These are phyloP conservation scores for Beris morrisii DNA, from an alignment of 2,888 invertebrate genomes.

Conservation along the genomic window DNA sequence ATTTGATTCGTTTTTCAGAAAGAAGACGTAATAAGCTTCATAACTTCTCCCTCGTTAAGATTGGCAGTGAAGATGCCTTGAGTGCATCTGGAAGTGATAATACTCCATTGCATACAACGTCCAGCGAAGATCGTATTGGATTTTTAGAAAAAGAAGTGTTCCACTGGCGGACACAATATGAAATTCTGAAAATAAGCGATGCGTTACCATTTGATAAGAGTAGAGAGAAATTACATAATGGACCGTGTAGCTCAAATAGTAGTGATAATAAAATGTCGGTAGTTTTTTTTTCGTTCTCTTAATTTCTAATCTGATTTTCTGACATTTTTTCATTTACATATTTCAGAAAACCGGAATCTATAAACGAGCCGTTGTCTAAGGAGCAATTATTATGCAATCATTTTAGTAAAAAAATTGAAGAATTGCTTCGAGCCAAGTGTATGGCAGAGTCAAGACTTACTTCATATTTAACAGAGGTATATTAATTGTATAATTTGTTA, in stretches of 20 bases:
- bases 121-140: conserved; percentile 53
- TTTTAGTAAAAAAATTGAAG: conserved; percentile 53
- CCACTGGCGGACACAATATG: conserved; percentile 73
- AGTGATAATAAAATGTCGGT: conserved; percentile 38
- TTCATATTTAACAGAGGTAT: conserved; percentile 55
- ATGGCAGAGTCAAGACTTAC: conserved; percentile 51
- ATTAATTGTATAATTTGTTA: too few species aligned
- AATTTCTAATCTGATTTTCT: neutral
- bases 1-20: neutral
- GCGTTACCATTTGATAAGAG: conserved; percentile 42
- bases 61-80: conserved; percentile 66
- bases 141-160: conserved; percentile 68
- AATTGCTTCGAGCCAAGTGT: conserved; percentile 51
- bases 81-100: conserved; percentile 58
- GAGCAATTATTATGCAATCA: conserved; percentile 53
- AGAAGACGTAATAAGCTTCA: conserved; percentile 2
- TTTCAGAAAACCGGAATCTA: conserved; percentile 29
- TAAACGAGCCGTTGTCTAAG: conserved; percentile 41
- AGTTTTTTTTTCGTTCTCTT: neutral
- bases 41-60: conserved; percentile 48
- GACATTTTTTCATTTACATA: neutral
- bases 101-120: conserved; percentile 47
- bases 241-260: conserved; percentile 34
- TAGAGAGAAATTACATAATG: conserved; percentile 36
- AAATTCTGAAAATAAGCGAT: conserved; percentile 64